Evolutionary conservation across 2,797 vertebrate species (phyloP).

Genomic region (Rhinichthys osculus): DNA sequence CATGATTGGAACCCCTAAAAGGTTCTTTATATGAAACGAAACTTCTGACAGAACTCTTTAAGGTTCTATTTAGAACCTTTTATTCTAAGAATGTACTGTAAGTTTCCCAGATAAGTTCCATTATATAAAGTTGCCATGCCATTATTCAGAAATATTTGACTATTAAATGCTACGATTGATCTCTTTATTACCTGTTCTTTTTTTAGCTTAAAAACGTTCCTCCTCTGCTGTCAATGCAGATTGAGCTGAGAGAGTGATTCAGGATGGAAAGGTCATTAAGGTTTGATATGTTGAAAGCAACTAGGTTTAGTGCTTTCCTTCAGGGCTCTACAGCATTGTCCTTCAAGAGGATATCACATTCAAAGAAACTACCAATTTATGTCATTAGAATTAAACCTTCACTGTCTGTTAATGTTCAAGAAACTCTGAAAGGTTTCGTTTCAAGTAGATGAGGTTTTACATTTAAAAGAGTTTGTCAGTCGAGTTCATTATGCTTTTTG

Average conservation of each 20-base stretch:
- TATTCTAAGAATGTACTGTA: not conserved
- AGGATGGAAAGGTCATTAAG: constrained; percentile 29
- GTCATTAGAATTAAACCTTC: constrained; percentile 19
- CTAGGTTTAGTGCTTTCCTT: constrained; percentile 31
- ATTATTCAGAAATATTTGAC: constrained; percentile 19
- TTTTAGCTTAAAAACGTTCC: not conserved
- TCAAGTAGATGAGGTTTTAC: not conserved
- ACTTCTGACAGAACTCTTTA: not conserved
- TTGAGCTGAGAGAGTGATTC: constrained; percentile 9
- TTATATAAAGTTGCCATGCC: not conserved
- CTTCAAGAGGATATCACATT: constrained; percentile 20
- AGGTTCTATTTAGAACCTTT: not conserved
- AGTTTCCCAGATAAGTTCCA: not conserved
- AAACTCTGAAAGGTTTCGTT: not conserved
- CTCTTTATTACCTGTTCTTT: constrained; percentile 3
- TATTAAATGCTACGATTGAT: not conserved
- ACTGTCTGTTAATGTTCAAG: not conserved
- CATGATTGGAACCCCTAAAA: too few relatives aligned
- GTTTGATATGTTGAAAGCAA: constrained; percentile 29
- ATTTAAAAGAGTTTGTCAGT: constrained; percentile 1
- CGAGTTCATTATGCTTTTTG: not conserved
- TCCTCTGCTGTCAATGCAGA: too few relatives aligned
- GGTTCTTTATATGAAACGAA: too few relatives aligned
- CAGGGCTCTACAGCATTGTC: not conserved
- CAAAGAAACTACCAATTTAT: not conserved